Percentiles rank a stretch among this genome's conserved stretches.
Conservation (phyloP, 2,888 invertebrate genomes). For the Epistrophe grossulariae region DNA sequence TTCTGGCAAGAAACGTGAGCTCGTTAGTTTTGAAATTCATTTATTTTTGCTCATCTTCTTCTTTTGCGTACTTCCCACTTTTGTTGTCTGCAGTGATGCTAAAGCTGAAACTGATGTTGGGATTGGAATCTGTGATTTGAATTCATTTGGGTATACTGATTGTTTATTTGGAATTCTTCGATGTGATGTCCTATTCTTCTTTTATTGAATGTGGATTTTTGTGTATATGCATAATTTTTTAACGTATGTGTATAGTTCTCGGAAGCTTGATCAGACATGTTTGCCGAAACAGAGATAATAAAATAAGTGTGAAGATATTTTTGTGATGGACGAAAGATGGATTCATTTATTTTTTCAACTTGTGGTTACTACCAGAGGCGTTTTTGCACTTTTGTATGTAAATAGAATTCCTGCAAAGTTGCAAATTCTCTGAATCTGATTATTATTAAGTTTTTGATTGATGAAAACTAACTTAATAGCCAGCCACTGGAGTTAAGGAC, state of each 20-base stretch:
- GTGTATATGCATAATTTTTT: neutral
- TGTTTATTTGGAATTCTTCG: slow-evolving; percentile 16
- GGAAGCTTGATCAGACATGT: slow-evolving; percentile 15
- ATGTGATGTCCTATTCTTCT: neutral
- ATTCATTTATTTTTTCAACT: no score
- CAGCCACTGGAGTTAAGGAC: no score
- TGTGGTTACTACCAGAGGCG: no score
- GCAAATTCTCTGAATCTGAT: no score
- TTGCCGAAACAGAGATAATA: neutral
- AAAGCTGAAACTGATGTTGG: neutral
- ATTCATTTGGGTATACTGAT: slow-evolving; percentile 1
- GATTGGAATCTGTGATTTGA: neutral
- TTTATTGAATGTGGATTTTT: neutral
- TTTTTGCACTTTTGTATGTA: no score
- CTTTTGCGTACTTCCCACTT: neutral
- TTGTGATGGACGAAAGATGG: no score
- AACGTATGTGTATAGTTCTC: neutral
- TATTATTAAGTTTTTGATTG: no score
- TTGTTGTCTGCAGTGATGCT: slow-evolving; percentile 13
- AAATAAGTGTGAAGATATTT: no score
- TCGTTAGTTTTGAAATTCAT: slow-evolving; percentile 36
- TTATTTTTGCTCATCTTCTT: slow-evolving; percentile 32
- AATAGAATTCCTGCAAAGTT: no score
- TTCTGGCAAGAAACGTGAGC: slow-evolving; percentile 20
- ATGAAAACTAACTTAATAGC: no score